A percentile compares a stretch with the other conserved stretches of the same genome.
These are phyloP conservation scores for Prionailurus bengalensis DNA, from an alignment of 2,113 vertebrate species.

Conservation along the genomic window DNA sequence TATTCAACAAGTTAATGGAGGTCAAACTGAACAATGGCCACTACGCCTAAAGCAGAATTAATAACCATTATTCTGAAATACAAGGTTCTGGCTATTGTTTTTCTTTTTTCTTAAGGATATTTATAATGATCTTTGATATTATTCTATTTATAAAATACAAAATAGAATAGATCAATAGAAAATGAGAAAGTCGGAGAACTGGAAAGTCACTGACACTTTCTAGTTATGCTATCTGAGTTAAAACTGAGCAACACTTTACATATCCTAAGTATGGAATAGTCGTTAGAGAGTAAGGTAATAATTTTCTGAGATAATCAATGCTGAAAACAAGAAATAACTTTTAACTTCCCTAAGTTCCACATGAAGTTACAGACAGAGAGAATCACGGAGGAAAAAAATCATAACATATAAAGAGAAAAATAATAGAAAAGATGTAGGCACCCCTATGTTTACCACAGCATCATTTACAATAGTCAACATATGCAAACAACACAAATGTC, in stretches of 20 bases:
- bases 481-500: background rate
- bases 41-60: background rate
- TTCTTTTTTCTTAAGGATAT: background rate
- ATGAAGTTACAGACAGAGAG: background rate
- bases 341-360: background rate
- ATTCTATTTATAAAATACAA: background rate
- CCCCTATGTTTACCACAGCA: background rate
- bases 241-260: background rate
- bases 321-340: background rate
- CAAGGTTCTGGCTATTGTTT: background rate
- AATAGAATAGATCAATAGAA: background rate
- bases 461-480: background rate
- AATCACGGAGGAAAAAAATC: background rate
- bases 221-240: background rate
- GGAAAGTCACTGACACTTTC: background rate
- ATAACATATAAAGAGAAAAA: background rate
- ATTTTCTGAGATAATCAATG: background rate
- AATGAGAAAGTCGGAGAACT: background rate
- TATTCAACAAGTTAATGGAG: slow-evolving; percentile 62
- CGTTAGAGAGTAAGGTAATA: background rate
- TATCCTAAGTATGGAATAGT: background rate
- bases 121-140: background rate
- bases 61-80: background rate
- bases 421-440: background rate
- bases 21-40: slow-evolving; percentile 24